A percentile compares a stretch with the other conserved stretches of the same genome.
Conservation (phyloP, 1,140 invertebrate species). For the Bactericera cockerelli region DNA sequence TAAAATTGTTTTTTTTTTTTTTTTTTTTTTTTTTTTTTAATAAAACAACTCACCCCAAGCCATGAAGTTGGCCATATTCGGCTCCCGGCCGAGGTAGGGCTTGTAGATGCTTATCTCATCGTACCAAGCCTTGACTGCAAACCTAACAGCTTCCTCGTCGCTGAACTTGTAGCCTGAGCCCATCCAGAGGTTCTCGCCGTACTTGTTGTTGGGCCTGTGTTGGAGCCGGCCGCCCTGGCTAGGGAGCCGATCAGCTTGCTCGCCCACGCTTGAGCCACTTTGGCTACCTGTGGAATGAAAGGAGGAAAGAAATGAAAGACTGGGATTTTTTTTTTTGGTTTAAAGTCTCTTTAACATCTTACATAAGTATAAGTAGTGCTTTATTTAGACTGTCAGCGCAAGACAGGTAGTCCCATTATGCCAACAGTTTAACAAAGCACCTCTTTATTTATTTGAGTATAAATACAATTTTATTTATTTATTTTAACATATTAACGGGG, state of each 20-base stretch:
- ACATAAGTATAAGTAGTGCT: too few relatives aligned
- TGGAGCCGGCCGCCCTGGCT: constrained; percentile 48
- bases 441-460: too few relatives aligned
- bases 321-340: too few relatives aligned
- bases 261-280: constrained; percentile 51
- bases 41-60: not conserved
- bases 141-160: constrained; percentile 38
- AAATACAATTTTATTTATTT: too few relatives aligned
- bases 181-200: constrained; percentile 46
- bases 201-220: constrained; percentile 41
- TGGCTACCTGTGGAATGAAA: constrained; percentile 30
- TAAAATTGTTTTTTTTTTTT: too few relatives aligned
- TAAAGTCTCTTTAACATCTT: too few relatives aligned
- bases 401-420: too few relatives aligned
- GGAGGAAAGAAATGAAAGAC: constrained; percentile 1
- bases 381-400: too few relatives aligned
- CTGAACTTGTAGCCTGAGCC: constrained; percentile 44
- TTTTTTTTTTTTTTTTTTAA: not conserved
- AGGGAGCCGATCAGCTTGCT: constrained; percentile 35
- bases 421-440: too few relatives aligned
- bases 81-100: constrained; percentile 36
- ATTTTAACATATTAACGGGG: too few relatives aligned
- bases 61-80: constrained; percentile 27
- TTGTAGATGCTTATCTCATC: constrained; percentile 44
- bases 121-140: constrained; percentile 51